phyloP scores from a whole-genome alignment of 2,888 invertebrate genomes.

The Geotrupes spiniger region DNA sequence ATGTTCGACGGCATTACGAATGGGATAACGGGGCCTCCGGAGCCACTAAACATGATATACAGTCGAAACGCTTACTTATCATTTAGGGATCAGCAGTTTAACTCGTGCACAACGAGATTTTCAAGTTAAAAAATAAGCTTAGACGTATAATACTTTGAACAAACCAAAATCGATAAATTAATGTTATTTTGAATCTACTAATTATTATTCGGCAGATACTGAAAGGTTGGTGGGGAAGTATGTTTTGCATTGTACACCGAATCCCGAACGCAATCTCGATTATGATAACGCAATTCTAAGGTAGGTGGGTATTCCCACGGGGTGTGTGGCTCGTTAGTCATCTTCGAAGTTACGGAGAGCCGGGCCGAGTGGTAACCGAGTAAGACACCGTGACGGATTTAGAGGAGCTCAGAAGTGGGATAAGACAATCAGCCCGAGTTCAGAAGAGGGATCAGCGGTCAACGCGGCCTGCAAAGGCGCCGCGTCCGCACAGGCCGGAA shows the following conservation, averaged over 20 bases:
- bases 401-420: conserved; percentile 33
- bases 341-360: conserved; percentile 14
- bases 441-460: conserved; percentile 35
- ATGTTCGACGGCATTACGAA: conserved; percentile 41
- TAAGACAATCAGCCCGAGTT: conserved; percentile 34
- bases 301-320: conserved; percentile 7
- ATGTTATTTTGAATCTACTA: no score
- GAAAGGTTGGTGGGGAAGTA: no score
- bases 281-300: no score
- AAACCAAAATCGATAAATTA: no score
- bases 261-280: no score
- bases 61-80: background rate
- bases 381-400: conserved; percentile 33
- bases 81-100: conserved; percentile 5
- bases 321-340: conserved; percentile 9
- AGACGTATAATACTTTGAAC: no score
- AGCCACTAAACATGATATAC: conserved; percentile 29
- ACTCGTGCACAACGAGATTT: conserved; percentile 10
- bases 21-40: conserved; percentile 37
- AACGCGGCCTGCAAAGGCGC: conserved; percentile 14
- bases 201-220: no score
- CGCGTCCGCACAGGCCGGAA: conserved; percentile 26
- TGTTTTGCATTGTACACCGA: no score
- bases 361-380: conserved; percentile 16
- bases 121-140: background rate